Percentiles rank a stretch among this genome's conserved stretches.
These are phyloP conservation scores for Halcyon chelicuti DNA, from an alignment of 2,797 vertebrate species.

Conservation along the genomic window DNA sequence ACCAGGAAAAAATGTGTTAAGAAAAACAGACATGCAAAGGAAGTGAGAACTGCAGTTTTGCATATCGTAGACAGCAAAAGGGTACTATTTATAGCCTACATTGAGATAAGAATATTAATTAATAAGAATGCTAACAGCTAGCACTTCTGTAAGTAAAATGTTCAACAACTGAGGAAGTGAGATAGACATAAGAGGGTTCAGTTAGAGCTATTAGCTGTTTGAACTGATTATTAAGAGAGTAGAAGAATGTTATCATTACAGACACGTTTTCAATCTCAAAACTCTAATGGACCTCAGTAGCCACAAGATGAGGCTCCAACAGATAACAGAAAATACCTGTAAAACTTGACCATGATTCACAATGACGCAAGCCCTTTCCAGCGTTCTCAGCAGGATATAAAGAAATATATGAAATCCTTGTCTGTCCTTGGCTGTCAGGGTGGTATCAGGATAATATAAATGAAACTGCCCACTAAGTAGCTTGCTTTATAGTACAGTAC, in stretches of 20 bases:
- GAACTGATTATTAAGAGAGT: neutral
- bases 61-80: neutral
- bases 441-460: neutral
- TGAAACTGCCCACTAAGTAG: neutral
- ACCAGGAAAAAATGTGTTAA: neutral
- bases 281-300: neutral
- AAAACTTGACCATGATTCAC: constrained; percentile 1
- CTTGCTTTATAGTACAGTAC: neutral
- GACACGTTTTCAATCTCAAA: neutral
- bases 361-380: neutral
- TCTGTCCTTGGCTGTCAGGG: neutral
- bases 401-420: neutral
- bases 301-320: neutral
- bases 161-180: neutral
- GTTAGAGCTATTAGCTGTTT: constrained; percentile 14
- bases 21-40: neutral
- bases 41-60: neutral
- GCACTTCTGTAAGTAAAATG: neutral
- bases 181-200: neutral
- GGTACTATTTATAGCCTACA: neutral
- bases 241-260: neutral
- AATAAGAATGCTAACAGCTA: neutral
- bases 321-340: neutral
- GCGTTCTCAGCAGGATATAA: neutral
- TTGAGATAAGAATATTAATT: neutral